phyloP scores from a whole-genome alignment of 2,113 vertebrate species.

The Bettongia penicillata region DNA sequence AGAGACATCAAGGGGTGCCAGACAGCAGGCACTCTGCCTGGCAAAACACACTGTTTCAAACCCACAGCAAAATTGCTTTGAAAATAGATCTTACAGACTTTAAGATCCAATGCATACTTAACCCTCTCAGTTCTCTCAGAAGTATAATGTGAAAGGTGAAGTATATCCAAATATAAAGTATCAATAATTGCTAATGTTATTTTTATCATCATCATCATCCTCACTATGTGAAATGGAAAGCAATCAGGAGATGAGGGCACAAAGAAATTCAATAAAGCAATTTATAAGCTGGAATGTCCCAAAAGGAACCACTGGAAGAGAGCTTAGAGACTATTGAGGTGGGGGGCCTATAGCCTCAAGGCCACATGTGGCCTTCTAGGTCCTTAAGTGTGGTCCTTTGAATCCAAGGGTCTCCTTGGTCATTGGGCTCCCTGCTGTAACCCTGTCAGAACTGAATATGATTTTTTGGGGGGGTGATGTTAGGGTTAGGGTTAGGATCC shows the following conservation, averaged over 20 bases:
- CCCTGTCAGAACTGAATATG: too few species aligned
- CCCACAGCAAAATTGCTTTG: neutral
- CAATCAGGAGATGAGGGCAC: neutral
- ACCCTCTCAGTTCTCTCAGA: neutral
- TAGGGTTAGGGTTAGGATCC: too few species aligned
- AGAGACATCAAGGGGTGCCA: neutral
- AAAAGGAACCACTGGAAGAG: neutral
- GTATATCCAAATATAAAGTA: neutral
- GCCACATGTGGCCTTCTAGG: too few species aligned
- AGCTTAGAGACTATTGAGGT: neutral
- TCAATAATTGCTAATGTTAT: neutral
- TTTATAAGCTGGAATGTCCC: neutral
- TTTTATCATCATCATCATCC: neutral
- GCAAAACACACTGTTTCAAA: neutral
- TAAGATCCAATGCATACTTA: neutral
- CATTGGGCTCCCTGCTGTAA: too few species aligned
- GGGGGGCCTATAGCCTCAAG: too few species aligned
- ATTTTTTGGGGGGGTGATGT: too few species aligned
- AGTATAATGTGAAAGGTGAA: neutral
- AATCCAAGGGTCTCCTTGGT: too few species aligned
- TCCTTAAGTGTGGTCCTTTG: too few species aligned
- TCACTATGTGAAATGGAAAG: neutral
- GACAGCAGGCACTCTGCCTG: conserved; percentile 1
- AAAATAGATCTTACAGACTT: neutral
- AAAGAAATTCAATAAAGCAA: neutral